A percentile compares a stretch with the other conserved stretches of the same genome.
phyloP scores from a whole-genome alignment of 2,888 invertebrate species.

The Drosophila limbata region DNA sequence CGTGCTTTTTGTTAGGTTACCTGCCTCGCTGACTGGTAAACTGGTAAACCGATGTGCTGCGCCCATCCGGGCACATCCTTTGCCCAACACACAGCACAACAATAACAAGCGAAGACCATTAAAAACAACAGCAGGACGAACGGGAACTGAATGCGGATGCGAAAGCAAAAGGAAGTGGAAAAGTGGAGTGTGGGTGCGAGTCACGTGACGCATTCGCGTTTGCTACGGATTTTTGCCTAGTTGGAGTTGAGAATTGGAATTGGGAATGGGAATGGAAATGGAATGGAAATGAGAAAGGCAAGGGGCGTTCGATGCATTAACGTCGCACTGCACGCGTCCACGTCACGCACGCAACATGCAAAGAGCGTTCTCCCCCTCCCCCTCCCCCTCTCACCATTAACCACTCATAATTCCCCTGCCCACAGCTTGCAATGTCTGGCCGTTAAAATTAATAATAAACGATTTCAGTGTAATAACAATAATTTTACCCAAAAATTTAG shows the following conservation, averaged over 20 bases:
- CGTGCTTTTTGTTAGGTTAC: slow-evolving; percentile 50
- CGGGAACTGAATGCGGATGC: slow-evolving; percentile 11
- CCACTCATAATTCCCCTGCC: slow-evolving; percentile 5
- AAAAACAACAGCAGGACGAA: slow-evolving; percentile 54
- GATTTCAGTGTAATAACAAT: slow-evolving; percentile 83
- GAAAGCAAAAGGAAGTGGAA: not conserved
- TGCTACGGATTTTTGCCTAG: slow-evolving; percentile 52
- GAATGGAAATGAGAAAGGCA: no score
- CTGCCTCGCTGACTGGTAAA: slow-evolving; percentile 8
- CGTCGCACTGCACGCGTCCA: slow-evolving; percentile 52
- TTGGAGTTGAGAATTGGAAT: slow-evolving; percentile 30
- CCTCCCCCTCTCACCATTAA: no score
- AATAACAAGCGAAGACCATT: slow-evolving; percentile 34
- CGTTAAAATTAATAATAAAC: slow-evolving; percentile 84
- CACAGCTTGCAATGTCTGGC: slow-evolving; percentile 23
- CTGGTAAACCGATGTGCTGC: slow-evolving; percentile 56
- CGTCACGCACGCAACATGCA: slow-evolving; percentile 70
- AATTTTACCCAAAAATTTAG: slow-evolving; percentile 78
- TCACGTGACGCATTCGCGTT: slow-evolving; percentile 76
- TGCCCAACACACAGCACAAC: slow-evolving; percentile 43
- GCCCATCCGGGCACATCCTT: slow-evolving; percentile 77
- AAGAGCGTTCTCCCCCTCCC: slow-evolving; percentile 14
- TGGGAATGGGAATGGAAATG: slow-evolving; percentile 8
- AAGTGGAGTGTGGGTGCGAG: slow-evolving; percentile 52
- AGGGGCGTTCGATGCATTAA: slow-evolving; percentile 61